Evolutionary conservation across 2,113 vertebrate genomes (phyloP).

Genomic region (Hymenochirus boettgeri): DNA sequence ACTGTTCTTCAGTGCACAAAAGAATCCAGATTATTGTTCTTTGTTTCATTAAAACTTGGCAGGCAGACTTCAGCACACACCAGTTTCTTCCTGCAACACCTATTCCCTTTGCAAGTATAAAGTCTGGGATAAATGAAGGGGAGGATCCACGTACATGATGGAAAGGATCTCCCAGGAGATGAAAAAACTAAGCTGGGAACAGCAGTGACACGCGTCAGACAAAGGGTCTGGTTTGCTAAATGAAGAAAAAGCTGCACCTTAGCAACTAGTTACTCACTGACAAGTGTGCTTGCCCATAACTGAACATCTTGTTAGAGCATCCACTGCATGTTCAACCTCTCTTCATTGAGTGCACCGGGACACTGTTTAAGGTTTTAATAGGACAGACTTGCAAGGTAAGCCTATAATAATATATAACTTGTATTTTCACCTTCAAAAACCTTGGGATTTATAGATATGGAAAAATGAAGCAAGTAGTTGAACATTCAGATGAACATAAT

Average conservation of each 20-base stretch:
- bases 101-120: constrained; percentile 9
- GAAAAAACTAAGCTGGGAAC: constrained; percentile 55
- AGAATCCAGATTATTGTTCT: neutral
- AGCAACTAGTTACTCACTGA: constrained; percentile 26
- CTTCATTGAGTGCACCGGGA: neutral
- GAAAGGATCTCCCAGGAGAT: constrained; percentile 60
- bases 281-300: constrained; percentile 12
- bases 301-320: neutral
- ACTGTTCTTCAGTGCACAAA: neutral
- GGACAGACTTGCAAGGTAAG: no score
- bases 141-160: constrained; percentile 22
- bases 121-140: constrained; percentile 6
- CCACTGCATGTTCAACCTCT: neutral
- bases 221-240: constrained; percentile 75
- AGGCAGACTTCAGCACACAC: constrained; percentile 6
- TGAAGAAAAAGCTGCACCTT: constrained; percentile 46
- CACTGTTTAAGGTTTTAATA: no score
- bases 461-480: no score
- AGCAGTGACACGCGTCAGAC: constrained; percentile 75
- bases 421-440: no score
- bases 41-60: constrained; percentile 21
- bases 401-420: no score
- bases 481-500: no score
- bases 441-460: no score
- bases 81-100: neutral